Base-by-base conservation (phyloP, 2,113 vertebrate species). In the Bos javanicus region DNA sequence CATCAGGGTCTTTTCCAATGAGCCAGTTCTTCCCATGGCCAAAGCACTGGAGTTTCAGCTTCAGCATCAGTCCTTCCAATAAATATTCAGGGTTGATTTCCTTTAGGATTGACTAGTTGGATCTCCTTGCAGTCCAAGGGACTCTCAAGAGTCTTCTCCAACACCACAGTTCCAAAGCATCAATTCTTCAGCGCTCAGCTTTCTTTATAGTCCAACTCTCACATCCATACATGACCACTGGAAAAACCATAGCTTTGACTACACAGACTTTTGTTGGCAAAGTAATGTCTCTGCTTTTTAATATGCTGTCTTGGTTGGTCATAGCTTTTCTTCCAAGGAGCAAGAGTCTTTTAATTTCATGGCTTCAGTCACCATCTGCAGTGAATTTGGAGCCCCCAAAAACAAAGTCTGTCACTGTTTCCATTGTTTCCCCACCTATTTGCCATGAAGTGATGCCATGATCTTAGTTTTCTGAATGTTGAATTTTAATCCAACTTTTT, bases 141-240 rank as follows among this genome's bases (percentile, higher is more conserved):
- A 71, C 64, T 71, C 64, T 71, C 64, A 36, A 71, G 64, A 71
- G 17, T 71, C n/a, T 67, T 36, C 64, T 36, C n/a, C 17, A 5
- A 2, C 17, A 11, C 4, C n/a, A 36, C 17, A 71, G 1, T 21
- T 36, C 4, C 9, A 4, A 71, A 71, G 17, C 9, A 71, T 71
- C 17, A 5, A 0, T 71, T 71, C n/a, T 71, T 36, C 2, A 0
- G 64, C 2, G 1, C 17, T 71, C 17, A 71, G 64, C n/a, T 21
- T 71, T 71, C n/a, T 71, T 71, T 21, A 71, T 21, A 71, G 64
- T 36, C 64, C 64, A 67, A 5, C 17, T 71, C 64, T 36, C 64
- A 36, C 17, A 21, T 21, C n/a, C n/a, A 21, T 21, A 71, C n/a
- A 36, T 11, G n/a, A 36, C n/a, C n/a, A 71, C 17, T 36, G 17